A percentile compares a stretch with the other conserved stretches of the same genome.
Conservation (phyloP, 2,113 vertebrate genomes). For the Ovis canadensis region DNA sequence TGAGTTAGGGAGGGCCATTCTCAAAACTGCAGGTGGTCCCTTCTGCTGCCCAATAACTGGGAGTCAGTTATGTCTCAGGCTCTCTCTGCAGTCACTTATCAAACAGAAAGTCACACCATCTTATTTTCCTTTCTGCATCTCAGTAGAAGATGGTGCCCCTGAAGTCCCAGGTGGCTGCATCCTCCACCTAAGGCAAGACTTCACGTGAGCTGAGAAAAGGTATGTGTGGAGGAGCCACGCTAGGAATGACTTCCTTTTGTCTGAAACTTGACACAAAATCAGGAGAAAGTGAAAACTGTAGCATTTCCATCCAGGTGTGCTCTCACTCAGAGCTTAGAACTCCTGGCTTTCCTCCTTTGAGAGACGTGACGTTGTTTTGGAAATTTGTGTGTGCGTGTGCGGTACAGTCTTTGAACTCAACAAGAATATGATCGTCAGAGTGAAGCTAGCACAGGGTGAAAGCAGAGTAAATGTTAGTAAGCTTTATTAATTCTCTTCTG, state of each 20-base stretch:
- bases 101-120: neutral
- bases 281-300: neutral
- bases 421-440: neutral
- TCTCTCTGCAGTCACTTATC: neutral
- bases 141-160: neutral
- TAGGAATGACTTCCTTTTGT: neutral
- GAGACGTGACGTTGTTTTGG: neutral
- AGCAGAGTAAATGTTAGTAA: conserved; percentile 30
- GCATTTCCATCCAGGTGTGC: neutral
- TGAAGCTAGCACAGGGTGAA: neutral
- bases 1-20: neutral
- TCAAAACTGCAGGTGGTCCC: neutral
- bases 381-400: neutral
- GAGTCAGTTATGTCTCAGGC: neutral
- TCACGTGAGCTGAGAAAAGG: neutral
- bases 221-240: neutral
- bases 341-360: neutral
- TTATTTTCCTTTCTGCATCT: neutral
- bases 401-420: neutral
- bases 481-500: neutral
- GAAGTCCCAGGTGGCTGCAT: neutral
- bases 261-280: neutral
- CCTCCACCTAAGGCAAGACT: neutral
- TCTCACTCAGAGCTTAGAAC: neutral
- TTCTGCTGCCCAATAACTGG: no score